Base-by-base conservation (phyloP, 2,888 invertebrate genomes). In the Octodonta nipae region DNA sequence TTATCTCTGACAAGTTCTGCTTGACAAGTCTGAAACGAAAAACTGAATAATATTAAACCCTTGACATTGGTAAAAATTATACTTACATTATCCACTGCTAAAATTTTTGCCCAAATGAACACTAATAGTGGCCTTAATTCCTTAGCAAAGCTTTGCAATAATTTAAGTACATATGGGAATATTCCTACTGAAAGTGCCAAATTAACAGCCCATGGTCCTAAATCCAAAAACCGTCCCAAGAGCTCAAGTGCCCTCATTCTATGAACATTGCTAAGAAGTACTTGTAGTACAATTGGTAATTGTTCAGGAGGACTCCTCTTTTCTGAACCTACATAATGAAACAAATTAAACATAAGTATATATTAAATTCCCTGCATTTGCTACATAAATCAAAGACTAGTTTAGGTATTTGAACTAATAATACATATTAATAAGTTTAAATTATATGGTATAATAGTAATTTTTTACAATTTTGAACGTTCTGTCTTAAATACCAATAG, bases 81-180 rank as follows among this genome's bases (percentile, higher is more conserved):
- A 69, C 76, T 72, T 54, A 87, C 88, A 58, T 79, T 82, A 60
- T 98, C 96, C 4, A 95, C 91, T 15, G 95, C 92, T 35, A 98
- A 67, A 50, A 98, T 93, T 67, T 95, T 93, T 11, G 98, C 93
- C 98, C 98, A 98, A 48, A 98, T 95, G 61, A 93, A 95, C 26
- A 96, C 92, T 48, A 98, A 72, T 37, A 92, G 72, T 5, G 92
- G 86, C 35, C 93, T 70, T 45, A 98, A 66, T 60, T 98, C 96
- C 47, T 78, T 74, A 3, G 92, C 92, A 41, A 85, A 84, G 49
- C 92, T 92, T 65, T 98, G 96, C 49, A 98, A 69, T 47, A 99
- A 66, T 64, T 95, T 95, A 33, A 98, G 71, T 50, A 98, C 93
- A 63, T 98, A 98, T 0, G 98, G 98, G 64, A 96, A 98, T 56